Conservation (phyloP, 2,797 vertebrate species). For the Bothrops alternatus region DNA sequence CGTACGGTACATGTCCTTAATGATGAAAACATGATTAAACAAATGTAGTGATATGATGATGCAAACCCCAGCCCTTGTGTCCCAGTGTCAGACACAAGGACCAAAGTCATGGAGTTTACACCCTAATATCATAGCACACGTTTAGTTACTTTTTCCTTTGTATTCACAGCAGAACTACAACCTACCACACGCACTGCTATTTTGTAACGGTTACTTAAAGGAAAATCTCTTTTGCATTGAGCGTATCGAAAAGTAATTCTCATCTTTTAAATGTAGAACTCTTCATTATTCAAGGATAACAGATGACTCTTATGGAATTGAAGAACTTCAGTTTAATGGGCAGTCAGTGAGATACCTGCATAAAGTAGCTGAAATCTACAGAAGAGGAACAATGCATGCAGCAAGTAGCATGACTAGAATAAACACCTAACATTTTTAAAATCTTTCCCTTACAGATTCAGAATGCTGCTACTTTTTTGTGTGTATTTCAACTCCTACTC, state of each 20-base stretch:
- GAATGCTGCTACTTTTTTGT: conserved; percentile 5
- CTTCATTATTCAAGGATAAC: conserved; percentile 30
- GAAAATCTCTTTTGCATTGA: conserved; percentile 3
- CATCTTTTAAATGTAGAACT: conserved; percentile 35
- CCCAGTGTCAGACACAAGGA: neutral
- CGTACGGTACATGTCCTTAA: neutral
- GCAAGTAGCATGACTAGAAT: conserved; percentile 21
- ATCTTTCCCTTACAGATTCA: conserved; percentile 24
- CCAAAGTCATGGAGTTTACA: neutral
- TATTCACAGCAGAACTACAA: neutral
- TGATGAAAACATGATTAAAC: neutral
- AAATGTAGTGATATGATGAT: neutral
- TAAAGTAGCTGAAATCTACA: conserved; percentile 3
- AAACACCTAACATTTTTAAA: conserved; percentile 14
- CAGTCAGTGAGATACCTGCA: conserved; percentile 34
- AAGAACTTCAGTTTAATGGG: conserved; percentile 40
- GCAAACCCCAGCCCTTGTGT: neutral
- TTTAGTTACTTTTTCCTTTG: neutral
- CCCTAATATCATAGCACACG: neutral
- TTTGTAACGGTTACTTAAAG: conserved; percentile 23
- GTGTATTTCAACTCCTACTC: conserved; percentile 15
- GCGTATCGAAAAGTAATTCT: conserved; percentile 3
- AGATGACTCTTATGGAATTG: conserved; percentile 20
- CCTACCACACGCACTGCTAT: neutral
- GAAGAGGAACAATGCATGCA: neutral